Conservation (phyloP, 2,113 vertebrate genomes). For the Centropus unirufus region DNA sequence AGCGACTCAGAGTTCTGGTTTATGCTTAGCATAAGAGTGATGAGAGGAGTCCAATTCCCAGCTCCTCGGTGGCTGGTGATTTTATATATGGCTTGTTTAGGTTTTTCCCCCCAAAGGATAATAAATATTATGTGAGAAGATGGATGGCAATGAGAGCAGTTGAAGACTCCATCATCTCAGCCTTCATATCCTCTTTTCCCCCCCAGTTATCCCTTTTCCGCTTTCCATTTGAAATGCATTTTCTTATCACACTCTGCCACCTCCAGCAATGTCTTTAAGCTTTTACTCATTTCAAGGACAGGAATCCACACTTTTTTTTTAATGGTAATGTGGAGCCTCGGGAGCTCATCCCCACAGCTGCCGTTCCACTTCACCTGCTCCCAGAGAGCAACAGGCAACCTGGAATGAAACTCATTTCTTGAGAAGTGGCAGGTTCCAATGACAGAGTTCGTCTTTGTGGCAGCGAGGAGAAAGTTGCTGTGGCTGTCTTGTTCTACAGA, state of each 20-base stretch:
- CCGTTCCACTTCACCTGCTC: neutral
- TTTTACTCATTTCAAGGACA: neutral
- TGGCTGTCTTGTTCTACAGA: neutral
- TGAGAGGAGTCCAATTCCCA: neutral
- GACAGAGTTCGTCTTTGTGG: neutral
- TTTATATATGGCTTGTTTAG: neutral
- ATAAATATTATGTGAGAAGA: neutral
- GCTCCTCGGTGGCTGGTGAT: neutral
- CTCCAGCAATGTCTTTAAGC: neutral
- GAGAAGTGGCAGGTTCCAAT: neutral
- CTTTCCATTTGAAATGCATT: neutral
- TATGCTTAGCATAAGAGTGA: neutral
- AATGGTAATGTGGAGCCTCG: neutral
- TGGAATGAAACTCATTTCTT: neutral
- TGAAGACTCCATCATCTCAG: neutral
- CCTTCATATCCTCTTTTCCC: neutral
- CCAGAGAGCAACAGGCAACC: neutral
- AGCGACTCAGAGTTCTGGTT: neutral
- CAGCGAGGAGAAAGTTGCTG: neutral
- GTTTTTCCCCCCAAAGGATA: neutral
- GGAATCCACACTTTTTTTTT: neutral
- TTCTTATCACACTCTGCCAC: neutral
- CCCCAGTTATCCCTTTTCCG: neutral
- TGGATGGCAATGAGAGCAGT: neutral
- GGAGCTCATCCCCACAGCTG: neutral